Base-by-base conservation (phyloP, 2,797 vertebrate species). In the Takifugu rubripes region DNA sequence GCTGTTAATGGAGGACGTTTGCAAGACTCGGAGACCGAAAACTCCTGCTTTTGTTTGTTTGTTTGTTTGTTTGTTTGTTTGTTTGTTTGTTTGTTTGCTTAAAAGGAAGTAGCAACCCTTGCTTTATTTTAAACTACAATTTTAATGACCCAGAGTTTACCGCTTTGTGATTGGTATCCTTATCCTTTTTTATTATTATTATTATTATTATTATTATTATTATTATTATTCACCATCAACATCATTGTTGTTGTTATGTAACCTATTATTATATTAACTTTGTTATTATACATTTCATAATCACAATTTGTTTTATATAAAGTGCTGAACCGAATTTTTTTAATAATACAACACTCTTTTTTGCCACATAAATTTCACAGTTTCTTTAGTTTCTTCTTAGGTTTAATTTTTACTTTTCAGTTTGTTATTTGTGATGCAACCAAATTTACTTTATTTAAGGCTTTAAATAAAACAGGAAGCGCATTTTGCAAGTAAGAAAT, bases 1-100 rank as follows among this genome's bases (percentile, higher is more conserved):
- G 82, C 64, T 75, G 84, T 84, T 87, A 78, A 88, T 77, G 57
- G 57, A 72, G 64, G 60, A 75, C 55, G 78, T 77, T 68, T 84
- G 75, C 52, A 64, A 68, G 70, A 69, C 56, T 73, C 56, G 21
- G 17, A 59, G 70, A 73, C 69, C 59, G 49, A 58, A 59, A 66
- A 63, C 70, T 53, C 64, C 31, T 47, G 46, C 46, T 61, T 63
- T 66, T 25, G 12, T 16, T 16, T 21, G 21, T 21, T 21, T 21
- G 21, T 21, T 21, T 21, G 21, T 21, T 21, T 17, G 17, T 1
- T 17, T 17, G 17, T 17, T 21, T 21, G 21, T 21, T 21, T 17
- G 17, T 1, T 17, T 17, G 17, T 17, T 17, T 17, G 17, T 1
- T 17, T 17, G 17, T 1, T 17, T 21, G 21, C 21, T 21, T 21